Percentiles rank a stretch among this genome's conserved stretches.
Conservation (phyloP, 2,113 vertebrate genomes). For the Bos indicus region DNA sequence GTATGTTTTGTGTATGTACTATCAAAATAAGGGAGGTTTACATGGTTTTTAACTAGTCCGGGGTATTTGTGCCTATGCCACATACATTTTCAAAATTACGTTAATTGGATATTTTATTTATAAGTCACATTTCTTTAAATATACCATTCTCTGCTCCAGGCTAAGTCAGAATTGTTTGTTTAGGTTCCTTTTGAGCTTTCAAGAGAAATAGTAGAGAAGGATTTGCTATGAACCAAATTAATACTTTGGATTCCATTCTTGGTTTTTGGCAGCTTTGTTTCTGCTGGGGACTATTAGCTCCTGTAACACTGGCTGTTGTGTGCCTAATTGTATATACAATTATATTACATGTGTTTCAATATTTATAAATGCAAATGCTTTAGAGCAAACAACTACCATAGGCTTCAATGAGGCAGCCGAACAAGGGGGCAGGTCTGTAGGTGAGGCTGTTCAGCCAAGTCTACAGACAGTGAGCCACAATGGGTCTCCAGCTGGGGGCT, state of each 20-base stretch:
- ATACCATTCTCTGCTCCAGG: conserved; percentile 45
- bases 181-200: conserved; percentile 36
- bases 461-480: accelerated
- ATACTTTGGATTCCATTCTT: conserved; percentile 13
- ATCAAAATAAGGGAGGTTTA: background rate
- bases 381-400: background rate
- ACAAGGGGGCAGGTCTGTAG: background rate
- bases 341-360: background rate
- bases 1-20: background rate
- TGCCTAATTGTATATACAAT: background rate
- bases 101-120: conserved; percentile 17
- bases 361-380: background rate
- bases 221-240: conserved; percentile 34
- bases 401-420: background rate
- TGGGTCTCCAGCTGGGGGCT: background rate
- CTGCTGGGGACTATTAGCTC: background rate
- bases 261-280: conserved; percentile 17
- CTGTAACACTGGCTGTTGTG: background rate
- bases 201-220: conserved; percentile 35
- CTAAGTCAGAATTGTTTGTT: conserved; percentile 24
- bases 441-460: background rate
- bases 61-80: background rate
- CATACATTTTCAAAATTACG: conserved; percentile 3
- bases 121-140: conserved; percentile 66
- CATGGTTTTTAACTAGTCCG: background rate